Evolutionary conservation across 2,888 invertebrate species (phyloP).

Genomic region (Sphinx pinastri): DNA sequence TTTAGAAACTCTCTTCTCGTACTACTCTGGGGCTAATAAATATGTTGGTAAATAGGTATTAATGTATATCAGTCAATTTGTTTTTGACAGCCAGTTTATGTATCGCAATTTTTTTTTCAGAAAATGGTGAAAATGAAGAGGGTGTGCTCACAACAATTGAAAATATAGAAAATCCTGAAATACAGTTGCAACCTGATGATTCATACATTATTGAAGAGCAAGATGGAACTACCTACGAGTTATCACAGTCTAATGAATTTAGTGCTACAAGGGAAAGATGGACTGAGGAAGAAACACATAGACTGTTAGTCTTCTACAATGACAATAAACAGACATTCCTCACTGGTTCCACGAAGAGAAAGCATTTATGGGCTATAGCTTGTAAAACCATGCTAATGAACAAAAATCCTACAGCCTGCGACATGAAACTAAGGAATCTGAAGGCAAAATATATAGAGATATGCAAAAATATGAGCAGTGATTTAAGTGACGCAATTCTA

Average conservation of each 20-base stretch:
- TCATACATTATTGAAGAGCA: constrained; percentile 48
- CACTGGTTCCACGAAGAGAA: constrained; percentile 57
- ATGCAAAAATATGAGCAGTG: constrained; percentile 29
- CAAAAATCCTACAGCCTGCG: constrained; percentile 61
- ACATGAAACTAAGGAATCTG: constrained; percentile 56
- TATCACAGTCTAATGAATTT: constrained; percentile 29
- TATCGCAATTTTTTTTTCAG: constrained; percentile 41
- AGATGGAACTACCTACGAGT: constrained; percentile 33
- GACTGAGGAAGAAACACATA: constrained; percentile 63
- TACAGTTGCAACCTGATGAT: constrained; percentile 48
- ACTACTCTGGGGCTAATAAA: no score
- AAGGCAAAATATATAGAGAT: constrained; percentile 59
- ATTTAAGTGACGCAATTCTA: constrained; percentile 44
- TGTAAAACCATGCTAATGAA: constrained; percentile 71
- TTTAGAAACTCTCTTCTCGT: no score
- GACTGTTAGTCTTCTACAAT: constrained; percentile 68
- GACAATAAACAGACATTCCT: constrained; percentile 73
- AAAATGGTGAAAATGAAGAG: constrained; percentile 59
- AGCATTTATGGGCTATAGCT: constrained; percentile 71
- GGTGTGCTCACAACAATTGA: constrained; percentile 57
- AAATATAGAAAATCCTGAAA: constrained; percentile 48
- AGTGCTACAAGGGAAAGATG: constrained; percentile 45
- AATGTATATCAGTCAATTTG: no score
- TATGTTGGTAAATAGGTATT: not conserved
- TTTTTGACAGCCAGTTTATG: not conserved